These are phyloP conservation scores for Limosa lapponica DNA, from an alignment of 2,797 vertebrate genomes.

Conservation along the genomic window DNA sequence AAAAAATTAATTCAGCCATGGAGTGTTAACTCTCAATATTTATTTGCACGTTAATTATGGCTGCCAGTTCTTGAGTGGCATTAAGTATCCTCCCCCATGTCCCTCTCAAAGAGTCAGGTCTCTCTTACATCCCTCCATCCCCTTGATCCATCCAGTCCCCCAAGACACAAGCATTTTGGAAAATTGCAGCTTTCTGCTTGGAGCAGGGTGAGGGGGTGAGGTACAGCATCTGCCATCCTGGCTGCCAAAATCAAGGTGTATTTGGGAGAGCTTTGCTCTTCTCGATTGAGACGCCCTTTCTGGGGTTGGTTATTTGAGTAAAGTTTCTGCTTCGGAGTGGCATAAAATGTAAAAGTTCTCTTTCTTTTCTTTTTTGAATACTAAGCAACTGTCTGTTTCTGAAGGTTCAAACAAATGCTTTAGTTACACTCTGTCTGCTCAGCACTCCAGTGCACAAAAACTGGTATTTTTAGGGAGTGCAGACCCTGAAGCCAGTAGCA, in stretches of 20 bases:
- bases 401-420: conserved; percentile 13
- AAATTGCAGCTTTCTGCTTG: background rate
- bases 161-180: background rate
- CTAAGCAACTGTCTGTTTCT: background rate
- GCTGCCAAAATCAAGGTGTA: background rate
- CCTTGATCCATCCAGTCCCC: background rate
- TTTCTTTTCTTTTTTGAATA: background rate
- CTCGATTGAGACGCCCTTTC: background rate
- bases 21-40: background rate
- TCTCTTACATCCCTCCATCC: background rate
- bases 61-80: background rate
- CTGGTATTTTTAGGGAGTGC: conserved; percentile 9
- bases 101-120: background rate
- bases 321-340: background rate
- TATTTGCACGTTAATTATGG: background rate
- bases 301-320: background rate
- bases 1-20: background rate
- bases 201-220: background rate
- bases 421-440: conserved; percentile 13
- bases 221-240: fast-evolving
- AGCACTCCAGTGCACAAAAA: conserved; percentile 24
- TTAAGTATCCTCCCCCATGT: background rate
- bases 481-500: conserved; percentile 61
- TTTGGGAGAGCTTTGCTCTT: background rate
- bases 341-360: background rate